phyloP scores from a whole-genome alignment of 2,888 invertebrate species.

The Conus canariensis region DNA sequence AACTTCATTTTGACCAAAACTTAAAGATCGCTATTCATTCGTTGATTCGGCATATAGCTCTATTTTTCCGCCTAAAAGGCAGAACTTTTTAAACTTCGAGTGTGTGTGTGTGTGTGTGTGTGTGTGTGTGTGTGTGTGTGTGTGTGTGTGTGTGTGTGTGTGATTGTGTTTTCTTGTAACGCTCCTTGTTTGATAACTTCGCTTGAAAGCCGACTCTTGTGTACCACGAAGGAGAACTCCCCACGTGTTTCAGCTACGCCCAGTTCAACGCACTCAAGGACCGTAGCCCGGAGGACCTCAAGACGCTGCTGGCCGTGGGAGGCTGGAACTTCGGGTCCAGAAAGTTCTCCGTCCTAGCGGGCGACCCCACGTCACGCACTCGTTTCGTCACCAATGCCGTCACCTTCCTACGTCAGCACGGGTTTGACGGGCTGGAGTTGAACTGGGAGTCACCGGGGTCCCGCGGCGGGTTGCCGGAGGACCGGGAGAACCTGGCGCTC shows the following conservation, averaged over 20 bases:
- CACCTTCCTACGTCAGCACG: slow-evolving; percentile 73
- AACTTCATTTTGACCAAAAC: not conserved
- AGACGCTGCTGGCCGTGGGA: slow-evolving; percentile 32
- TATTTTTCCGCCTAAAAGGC: not conserved
- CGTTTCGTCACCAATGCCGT: slow-evolving; percentile 47
- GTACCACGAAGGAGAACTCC: not conserved
- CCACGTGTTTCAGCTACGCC: not conserved
- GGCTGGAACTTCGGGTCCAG: slow-evolving; percentile 31
- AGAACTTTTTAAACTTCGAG: not conserved
- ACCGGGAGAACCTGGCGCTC: slow-evolving; percentile 32
- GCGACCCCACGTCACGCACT: not conserved
- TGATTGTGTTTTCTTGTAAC: not conserved
- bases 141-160: too few relatives aligned
- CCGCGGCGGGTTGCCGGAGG: slow-evolving; percentile 37
- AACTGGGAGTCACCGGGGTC: slow-evolving; percentile 93
- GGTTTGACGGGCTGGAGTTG: slow-evolving; percentile 91
- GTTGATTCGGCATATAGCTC: not conserved
- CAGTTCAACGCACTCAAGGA: not conserved
- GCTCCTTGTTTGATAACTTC: too few relatives aligned
- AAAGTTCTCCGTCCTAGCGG: slow-evolving; percentile 29
- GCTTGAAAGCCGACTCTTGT: not conserved
- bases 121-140: too few relatives aligned
- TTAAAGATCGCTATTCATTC: not conserved
- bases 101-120: not conserved
- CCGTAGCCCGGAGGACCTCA: slow-evolving; percentile 1